Evolutionary conservation across 2,797 vertebrate genomes (phyloP).

Genomic region (Sparus aurata): DNA sequence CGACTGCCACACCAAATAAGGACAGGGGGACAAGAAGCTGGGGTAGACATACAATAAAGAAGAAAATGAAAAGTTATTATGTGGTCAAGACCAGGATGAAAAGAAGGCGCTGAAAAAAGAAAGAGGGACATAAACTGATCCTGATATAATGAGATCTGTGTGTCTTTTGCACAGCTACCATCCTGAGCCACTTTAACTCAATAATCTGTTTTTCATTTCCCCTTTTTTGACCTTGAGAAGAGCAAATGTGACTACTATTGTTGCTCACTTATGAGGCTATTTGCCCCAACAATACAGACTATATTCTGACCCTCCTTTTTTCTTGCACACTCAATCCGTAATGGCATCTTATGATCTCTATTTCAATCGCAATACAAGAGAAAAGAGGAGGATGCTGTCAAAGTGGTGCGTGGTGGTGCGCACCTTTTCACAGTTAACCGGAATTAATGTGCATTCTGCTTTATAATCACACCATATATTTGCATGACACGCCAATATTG

Average conservation of each 20-base stretch:
- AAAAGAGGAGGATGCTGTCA: background rate
- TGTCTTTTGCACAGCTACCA: constrained; percentile 11
- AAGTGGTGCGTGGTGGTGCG: background rate
- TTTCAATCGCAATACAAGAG: background rate
- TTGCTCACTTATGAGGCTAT: background rate
- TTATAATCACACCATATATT: background rate
- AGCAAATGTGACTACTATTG: constrained; percentile 8
- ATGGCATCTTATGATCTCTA: background rate
- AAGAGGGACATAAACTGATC: constrained; percentile 6
- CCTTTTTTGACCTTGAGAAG: constrained; percentile 14
- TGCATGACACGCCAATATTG: background rate
- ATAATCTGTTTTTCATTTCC: background rate
- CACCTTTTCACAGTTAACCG: background rate
- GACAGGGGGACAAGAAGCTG: background rate
- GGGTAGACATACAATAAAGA: constrained; percentile 40
- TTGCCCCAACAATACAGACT: background rate
- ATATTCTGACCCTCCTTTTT: background rate
- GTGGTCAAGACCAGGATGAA: constrained; percentile 31
- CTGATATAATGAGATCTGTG: constrained; percentile 14
- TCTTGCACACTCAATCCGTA: background rate
- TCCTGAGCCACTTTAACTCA: constrained; percentile 6
- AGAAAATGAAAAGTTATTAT: constrained; percentile 64
- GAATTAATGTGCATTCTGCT: background rate
- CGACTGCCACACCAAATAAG: constrained; percentile 22
- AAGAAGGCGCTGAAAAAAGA: constrained; percentile 23